A percentile compares a stretch with the other conserved stretches of the same genome.
Evolutionary conservation across 2,113 vertebrate species (phyloP).

Genomic region (Serilophus lunatus): DNA sequence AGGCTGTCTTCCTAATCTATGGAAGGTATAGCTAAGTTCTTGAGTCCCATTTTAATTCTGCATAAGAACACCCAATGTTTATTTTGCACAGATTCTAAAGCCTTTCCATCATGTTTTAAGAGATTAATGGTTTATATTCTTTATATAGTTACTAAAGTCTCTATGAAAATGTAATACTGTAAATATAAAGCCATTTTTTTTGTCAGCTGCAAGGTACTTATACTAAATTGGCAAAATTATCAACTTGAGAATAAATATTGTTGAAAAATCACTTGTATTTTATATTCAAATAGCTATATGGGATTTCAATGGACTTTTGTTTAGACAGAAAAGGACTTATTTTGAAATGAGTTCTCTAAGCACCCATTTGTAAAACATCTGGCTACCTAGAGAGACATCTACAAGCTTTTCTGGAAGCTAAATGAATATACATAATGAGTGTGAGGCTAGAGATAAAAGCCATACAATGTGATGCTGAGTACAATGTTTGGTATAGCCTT

Average conservation of each 20-base stretch:
- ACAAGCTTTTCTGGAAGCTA: slow-evolving; percentile 3
- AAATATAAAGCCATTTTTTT: neutral
- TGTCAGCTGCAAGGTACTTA: neutral
- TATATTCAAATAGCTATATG: neutral
- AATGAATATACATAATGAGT: neutral
- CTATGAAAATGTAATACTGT: neutral
- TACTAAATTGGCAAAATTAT: neutral
- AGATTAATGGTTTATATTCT: neutral
- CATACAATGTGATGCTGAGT: neutral
- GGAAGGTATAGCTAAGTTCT: neutral
- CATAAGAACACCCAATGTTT: neutral
- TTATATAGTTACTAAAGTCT: neutral
- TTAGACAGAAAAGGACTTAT: neutral
- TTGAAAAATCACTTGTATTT: neutral
- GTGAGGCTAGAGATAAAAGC: neutral
- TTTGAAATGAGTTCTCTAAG: neutral
- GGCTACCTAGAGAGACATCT: neutral
- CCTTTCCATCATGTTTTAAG: neutral
- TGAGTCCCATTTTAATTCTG: neutral
- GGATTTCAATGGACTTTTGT: slow-evolving; percentile 2
- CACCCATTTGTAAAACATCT: slow-evolving; percentile 9
- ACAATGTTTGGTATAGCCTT: neutral
- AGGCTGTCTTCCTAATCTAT: neutral
- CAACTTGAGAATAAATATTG: neutral
- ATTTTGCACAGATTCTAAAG: neutral